Evolutionary conservation across 1,140 invertebrate genomes (phyloP).

Genomic region (Hypsibius dujardini): DNA sequence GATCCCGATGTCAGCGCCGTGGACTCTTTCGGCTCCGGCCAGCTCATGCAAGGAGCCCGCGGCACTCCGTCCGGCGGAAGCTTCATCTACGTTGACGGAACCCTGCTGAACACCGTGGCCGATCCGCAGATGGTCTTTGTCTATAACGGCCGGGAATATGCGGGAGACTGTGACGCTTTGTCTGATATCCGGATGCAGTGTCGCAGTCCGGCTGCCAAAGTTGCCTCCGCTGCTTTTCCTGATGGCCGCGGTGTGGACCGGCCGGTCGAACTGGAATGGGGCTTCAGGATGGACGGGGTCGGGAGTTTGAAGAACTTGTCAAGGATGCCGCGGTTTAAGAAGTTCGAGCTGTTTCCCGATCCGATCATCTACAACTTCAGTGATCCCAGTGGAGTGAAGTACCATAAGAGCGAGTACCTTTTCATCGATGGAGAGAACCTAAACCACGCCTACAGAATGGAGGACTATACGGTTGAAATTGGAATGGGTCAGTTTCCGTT

Average conservation of each 20-base stretch:
- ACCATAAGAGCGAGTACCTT: slow-evolving; percentile 85
- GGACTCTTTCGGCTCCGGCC: slow-evolving; percentile 26
- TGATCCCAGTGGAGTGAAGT: slow-evolving; percentile 59
- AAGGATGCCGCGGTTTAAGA: slow-evolving; percentile 35
- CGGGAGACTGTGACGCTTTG: slow-evolving; percentile 41
- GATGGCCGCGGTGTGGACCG: slow-evolving; percentile 43
- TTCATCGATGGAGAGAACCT: slow-evolving; percentile 85
- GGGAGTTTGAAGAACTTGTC: slow-evolving; percentile 60
- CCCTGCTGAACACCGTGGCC: slow-evolving; percentile 68
- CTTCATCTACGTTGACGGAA: slow-evolving; percentile 65
- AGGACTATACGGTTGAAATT: slow-evolving; percentile 71
- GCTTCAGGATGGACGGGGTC: slow-evolving; percentile 88
- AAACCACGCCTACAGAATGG: slow-evolving; percentile 69
- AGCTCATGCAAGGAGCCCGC: slow-evolving; percentile 49
- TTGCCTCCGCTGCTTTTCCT: slow-evolving; percentile 38
- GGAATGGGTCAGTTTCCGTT: slow-evolving; percentile 45
- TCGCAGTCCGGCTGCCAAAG: slow-evolving; percentile 51
- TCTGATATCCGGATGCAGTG: slow-evolving; percentile 63
- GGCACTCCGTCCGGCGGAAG: slow-evolving; percentile 73
- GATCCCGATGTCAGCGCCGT: slow-evolving; percentile 55
- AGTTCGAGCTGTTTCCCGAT: slow-evolving; percentile 73
- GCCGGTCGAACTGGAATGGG: slow-evolving; percentile 61
- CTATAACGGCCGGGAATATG: slow-evolving; percentile 54
- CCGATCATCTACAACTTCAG: slow-evolving; percentile 71
- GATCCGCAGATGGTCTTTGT: slow-evolving; percentile 78